phyloP scores from a whole-genome alignment of 2,113 vertebrate genomes.

The Perca schrenkii region DNA sequence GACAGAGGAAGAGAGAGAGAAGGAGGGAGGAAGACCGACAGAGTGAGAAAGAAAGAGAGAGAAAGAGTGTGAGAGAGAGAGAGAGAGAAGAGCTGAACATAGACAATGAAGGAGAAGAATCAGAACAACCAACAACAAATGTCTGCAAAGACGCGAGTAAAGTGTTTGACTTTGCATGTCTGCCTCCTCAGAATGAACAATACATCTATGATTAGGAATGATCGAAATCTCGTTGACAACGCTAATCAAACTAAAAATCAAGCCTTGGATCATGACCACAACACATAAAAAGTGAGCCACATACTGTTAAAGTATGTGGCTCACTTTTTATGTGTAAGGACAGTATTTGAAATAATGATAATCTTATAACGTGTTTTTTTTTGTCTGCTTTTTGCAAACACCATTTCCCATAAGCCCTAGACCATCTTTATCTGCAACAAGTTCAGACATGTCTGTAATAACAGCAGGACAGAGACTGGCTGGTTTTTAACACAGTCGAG shows the following conservation, averaged over 20 bases:
- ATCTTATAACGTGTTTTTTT: neutral
- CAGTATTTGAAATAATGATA: neutral
- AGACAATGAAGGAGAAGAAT: constrained; percentile 49
- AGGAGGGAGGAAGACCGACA: constrained; percentile 18
- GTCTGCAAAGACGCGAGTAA: constrained; percentile 25
- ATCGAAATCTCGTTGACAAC: too few relatives aligned
- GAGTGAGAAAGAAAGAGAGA: neutral
- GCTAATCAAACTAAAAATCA: too few relatives aligned
- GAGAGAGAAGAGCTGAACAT: constrained; percentile 30
- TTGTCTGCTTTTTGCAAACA: neutral
- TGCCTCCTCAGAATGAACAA: neutral
- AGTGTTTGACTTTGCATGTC: constrained; percentile 41
- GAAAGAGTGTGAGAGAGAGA: constrained; percentile 3
- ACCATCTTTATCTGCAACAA: neutral
- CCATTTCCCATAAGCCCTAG: neutral
- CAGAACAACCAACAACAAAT: constrained; percentile 16
- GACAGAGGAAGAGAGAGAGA: constrained; percentile 3
- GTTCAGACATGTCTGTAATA: neutral
- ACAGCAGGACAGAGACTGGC: neutral
- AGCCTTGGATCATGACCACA: too few relatives aligned
- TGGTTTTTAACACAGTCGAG: neutral
- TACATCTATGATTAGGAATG: constrained; percentile 4
- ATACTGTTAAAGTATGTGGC: neutral
- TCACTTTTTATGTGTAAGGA: too few relatives aligned
- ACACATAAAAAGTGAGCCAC: too few relatives aligned